phyloP scores from a whole-genome alignment of 2,113 vertebrate species.

The Elaphurus davidianus region DNA sequence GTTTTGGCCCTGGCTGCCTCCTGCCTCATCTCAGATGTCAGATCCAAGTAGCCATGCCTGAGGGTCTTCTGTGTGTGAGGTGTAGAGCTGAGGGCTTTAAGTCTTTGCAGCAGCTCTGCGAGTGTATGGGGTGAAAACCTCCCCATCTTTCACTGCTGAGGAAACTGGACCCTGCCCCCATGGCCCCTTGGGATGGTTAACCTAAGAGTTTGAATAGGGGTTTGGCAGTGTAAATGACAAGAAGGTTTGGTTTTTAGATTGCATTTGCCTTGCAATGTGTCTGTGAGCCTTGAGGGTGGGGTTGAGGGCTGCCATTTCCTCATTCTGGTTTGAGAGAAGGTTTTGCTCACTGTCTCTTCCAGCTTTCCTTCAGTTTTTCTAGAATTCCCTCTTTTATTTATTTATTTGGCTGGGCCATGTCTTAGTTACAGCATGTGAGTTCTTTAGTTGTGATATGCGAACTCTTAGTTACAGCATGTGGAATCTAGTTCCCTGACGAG shows the following conservation, averaged over 20 bases:
- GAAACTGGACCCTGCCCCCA: neutral
- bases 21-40: neutral
- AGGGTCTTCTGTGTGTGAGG: neutral
- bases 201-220: neutral
- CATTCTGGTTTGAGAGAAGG: neutral
- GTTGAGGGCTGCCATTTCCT: neutral
- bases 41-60: neutral
- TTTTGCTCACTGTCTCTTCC: neutral
- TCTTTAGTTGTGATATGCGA: neutral
- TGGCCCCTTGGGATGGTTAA: neutral
- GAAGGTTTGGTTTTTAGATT: neutral
- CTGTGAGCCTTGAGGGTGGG: neutral
- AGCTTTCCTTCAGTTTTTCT: neutral
- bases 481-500: neutral
- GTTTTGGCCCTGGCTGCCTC: neutral
- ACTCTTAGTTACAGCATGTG: neutral
- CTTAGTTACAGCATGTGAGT: neutral
- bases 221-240: neutral
- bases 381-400: neutral
- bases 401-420: neutral
- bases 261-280: neutral
- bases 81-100: neutral
- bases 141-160: neutral
- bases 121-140: neutral
- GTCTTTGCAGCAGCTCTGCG: neutral